phyloP scores from a whole-genome alignment of 2,797 vertebrate species.

The Gobionotothen gibberifrons region DNA sequence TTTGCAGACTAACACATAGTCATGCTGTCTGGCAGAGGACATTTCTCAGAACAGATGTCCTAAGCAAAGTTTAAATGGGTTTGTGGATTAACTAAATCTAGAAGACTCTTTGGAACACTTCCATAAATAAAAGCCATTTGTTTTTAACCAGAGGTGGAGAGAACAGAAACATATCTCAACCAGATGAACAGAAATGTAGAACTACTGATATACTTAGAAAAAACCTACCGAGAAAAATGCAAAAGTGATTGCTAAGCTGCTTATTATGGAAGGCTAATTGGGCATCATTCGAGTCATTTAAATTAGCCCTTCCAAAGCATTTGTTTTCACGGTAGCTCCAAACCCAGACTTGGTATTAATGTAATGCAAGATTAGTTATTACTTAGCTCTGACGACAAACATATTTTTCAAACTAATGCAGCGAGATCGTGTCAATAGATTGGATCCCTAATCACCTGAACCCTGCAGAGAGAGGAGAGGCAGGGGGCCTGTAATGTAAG shows the following conservation, averaged over 20 bases:
- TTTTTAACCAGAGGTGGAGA: constrained; percentile 30
- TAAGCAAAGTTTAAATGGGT: constrained; percentile 47
- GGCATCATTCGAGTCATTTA: constrained; percentile 63
- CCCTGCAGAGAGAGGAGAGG: constrained; percentile 65
- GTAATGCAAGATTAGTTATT: constrained; percentile 73
- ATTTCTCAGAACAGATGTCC: constrained; percentile 37
- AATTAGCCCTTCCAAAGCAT: constrained; percentile 58
- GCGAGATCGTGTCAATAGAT: constrained; percentile 64
- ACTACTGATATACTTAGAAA: constrained; percentile 25
- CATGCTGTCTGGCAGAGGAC: constrained; percentile 21
- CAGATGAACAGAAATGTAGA: constrained; percentile 24
- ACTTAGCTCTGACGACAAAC: constrained; percentile 76
- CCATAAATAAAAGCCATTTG: constrained; percentile 46
- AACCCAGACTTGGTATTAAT: constrained; percentile 52
- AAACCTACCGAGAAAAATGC: constrained; percentile 46
- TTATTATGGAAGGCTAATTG: constrained; percentile 72
- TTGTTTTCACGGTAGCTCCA: constrained; percentile 55
- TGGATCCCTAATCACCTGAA: constrained; percentile 74
- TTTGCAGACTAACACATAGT: constrained; percentile 16
- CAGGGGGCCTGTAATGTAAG: constrained; percentile 73
- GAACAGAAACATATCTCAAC: constrained; percentile 33
- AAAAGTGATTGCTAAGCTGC: constrained; percentile 55
- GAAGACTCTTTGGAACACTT: constrained; percentile 32
- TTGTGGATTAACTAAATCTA: constrained; percentile 50
- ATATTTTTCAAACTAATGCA: constrained; percentile 75